These are phyloP conservation scores for Encarsia formosa DNA, from an alignment of 2,888 invertebrate genomes.

Conservation along the genomic window DNA sequence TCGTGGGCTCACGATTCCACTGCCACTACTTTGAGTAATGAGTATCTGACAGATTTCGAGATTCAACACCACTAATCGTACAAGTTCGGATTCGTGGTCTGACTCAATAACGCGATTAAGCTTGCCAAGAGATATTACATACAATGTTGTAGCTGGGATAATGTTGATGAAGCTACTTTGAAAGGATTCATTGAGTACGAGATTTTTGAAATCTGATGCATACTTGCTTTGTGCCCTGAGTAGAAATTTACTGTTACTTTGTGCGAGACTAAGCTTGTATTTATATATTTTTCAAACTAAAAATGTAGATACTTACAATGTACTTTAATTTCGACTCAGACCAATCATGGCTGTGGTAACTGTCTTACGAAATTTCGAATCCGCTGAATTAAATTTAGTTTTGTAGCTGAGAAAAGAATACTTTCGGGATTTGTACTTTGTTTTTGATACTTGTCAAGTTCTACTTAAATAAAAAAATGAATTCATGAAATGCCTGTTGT, in stretches of 20 bases:
- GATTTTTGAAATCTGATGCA: neutral
- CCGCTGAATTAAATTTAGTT: slow-evolving; percentile 55
- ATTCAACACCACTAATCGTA: slow-evolving; percentile 58
- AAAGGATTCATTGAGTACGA: neutral
- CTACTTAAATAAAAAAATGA: too few species aligned
- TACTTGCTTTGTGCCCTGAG: too few species aligned
- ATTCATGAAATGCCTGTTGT: too few species aligned
- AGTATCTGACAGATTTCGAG: slow-evolving; percentile 54
- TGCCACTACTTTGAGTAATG: slow-evolving; percentile 17
- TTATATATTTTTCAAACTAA: too few species aligned
- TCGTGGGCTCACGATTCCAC: slow-evolving; percentile 27
- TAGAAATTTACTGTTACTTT: too few species aligned
- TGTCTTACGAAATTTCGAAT: slow-evolving; percentile 54
- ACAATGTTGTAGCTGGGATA: slow-evolving; percentile 50
- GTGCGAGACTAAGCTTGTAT: neutral
- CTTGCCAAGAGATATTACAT: slow-evolving; percentile 53
- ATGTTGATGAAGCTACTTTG: neutral
- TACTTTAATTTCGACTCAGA: neutral
- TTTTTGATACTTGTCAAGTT: neutral
- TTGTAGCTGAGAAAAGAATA: slow-evolving; percentile 56
- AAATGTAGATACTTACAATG: slow-evolving; percentile 1
- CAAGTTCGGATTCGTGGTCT: slow-evolving; percentile 55
- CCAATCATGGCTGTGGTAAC: slow-evolving; percentile 46
- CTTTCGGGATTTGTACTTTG: slow-evolving; percentile 32
- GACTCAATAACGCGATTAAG: slow-evolving; percentile 50